These are phyloP conservation scores for Seira sanloemensis DNA, from an alignment of 2,888 invertebrate genomes.

Conservation along the genomic window DNA sequence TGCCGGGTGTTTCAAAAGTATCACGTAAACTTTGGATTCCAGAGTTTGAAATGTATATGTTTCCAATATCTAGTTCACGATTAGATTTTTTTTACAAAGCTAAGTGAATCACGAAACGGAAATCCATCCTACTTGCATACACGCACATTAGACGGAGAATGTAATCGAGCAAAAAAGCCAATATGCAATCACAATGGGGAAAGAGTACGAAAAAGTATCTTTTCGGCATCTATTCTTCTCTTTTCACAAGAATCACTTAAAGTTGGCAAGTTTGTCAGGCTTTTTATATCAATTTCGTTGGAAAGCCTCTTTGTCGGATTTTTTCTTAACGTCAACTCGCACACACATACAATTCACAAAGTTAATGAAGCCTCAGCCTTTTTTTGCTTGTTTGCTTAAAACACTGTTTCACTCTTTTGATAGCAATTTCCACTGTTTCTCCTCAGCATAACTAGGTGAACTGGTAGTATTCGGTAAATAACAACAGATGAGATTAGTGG, in stretches of 20 bases:
- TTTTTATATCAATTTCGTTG: too few relatives aligned
- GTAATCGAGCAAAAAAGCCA: too few relatives aligned
- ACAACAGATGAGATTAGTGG: slow-evolving; percentile 5
- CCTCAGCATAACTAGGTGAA: neutral
- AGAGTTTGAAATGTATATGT: neutral
- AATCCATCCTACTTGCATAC: too few relatives aligned
- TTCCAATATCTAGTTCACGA: neutral
- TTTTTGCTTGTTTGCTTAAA: neutral
- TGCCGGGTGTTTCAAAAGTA: neutral
- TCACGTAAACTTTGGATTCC: neutral
- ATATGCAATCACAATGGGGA: too few relatives aligned
- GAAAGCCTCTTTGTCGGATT: too few relatives aligned
- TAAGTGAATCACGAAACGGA: neutral
- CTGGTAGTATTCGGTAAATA: neutral
- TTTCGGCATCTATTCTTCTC: too few relatives aligned
- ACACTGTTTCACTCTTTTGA: neutral
- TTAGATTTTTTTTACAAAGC: too few relatives aligned
- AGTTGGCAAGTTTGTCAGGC: too few relatives aligned
- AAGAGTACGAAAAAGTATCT: too few relatives aligned
- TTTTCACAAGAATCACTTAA: too few relatives aligned
- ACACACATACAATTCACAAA: neutral
- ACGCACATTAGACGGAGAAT: too few relatives aligned
- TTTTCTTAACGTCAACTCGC: neutral
- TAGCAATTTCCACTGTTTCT: neutral
- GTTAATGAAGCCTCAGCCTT: neutral